Base-by-base conservation (phyloP, 2,113 vertebrate genomes). In the Cyanistes caeruleus region DNA sequence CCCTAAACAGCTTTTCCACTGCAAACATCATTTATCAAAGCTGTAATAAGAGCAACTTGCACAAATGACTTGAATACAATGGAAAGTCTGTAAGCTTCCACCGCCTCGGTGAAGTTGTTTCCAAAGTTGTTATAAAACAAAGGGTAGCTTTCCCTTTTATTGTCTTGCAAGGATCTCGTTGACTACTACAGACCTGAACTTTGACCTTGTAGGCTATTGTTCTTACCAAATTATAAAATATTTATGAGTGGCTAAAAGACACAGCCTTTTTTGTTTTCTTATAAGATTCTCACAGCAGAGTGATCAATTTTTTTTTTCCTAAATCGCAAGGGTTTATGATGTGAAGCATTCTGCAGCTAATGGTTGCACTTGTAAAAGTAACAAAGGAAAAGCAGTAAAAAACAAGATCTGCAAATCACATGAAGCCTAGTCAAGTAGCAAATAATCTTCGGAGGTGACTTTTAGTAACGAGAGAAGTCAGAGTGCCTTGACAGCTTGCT, bases 201-300 rank as follows among this genome's bases (percentile, higher is more conserved):
- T 96, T 95, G 91, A 97, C 94, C 89, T 94, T 79, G 35, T 33
- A 74, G 83, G 51, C 88, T 80, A 58, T 95, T 95, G 91, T 95
- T 94, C 84, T 91, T 94, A 91, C 60, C 82, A 94, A 96, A 96
- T 97, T 96, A 93, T 96, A 97, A 96, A 94, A 96, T 93, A 96
- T 95, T 95, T 97, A 96, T 93, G 90, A 95, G 87, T 93, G 65
- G 56, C 93, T 84, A 63, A 91, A 77, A 84, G 95, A 87, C 90
- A 87, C 84, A 73, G 78, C 44, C 75, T 65, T 83, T 89, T 93
- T 91, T 95, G 95, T 96, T 96, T 89, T 62, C 87, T 46, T 59
- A 1, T 6, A 79, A 74, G 89, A 87, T 96, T 93, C 93, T 87
- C 87, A 91, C 49, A 93, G 78, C 70, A 73, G 48, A 94, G 64